These are phyloP conservation scores for Chalcis sispes DNA, from an alignment of 2,888 invertebrate species.

Conservation along the genomic window DNA sequence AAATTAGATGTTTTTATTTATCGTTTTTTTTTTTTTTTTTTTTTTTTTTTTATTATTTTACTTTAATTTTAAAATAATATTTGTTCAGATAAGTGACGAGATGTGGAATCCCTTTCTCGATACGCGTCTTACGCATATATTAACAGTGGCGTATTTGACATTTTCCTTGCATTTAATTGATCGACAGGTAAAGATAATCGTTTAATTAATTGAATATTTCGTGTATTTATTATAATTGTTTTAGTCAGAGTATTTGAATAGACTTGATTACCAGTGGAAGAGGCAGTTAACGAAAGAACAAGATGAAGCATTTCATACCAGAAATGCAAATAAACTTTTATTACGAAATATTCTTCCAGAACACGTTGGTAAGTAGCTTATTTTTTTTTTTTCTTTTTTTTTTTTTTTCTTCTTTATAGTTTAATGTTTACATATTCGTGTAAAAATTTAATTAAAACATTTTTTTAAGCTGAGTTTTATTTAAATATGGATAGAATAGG, in stretches of 20 bases:
- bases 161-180: constrained; percentile 90
- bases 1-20: no score
- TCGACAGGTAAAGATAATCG: constrained; percentile 80
- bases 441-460: no score
- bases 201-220: not conserved
- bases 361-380: constrained; percentile 92
- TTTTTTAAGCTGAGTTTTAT: constrained; percentile 86
- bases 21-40: not conserved
- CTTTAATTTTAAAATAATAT: no score
- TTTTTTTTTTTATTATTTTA: constrained; percentile 3
- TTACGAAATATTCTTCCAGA: constrained; percentile 94
- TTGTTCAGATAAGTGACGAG: constrained; percentile 79
- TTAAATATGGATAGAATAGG: constrained; percentile 83
- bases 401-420: no score
- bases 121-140: constrained; percentile 84
- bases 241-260: constrained; percentile 88
- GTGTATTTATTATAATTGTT: not conserved
- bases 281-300: constrained; percentile 87
- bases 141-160: constrained; percentile 85
- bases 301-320: constrained; percentile 89
- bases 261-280: constrained; percentile 91
- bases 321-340: constrained; percentile 91
- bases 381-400: not conserved
- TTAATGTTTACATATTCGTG: not conserved
- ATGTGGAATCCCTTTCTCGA: constrained; percentile 84